These are phyloP conservation scores for Crematogaster levior DNA, from an alignment of 2,888 invertebrate genomes.

Conservation along the genomic window DNA sequence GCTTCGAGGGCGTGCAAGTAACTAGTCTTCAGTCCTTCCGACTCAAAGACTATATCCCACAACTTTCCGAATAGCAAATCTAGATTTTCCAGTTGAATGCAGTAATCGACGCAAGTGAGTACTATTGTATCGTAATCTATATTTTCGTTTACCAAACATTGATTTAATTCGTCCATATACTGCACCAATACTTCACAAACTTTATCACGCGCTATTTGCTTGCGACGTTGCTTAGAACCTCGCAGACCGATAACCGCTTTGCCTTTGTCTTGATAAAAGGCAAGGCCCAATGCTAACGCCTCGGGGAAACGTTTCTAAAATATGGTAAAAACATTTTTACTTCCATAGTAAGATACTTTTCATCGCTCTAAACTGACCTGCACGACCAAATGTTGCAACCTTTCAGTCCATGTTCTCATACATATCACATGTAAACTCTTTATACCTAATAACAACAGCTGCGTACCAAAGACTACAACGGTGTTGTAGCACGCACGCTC, in stretches of 20 bases:
- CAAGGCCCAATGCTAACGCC: slow-evolving; percentile 88
- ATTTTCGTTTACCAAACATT: slow-evolving; percentile 75
- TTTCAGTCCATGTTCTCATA: slow-evolving; percentile 89
- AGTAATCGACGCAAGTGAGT: slow-evolving; percentile 82
- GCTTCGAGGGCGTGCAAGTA: slow-evolving; percentile 90
- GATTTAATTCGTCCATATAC: slow-evolving; percentile 83
- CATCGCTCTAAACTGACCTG: slow-evolving; percentile 82
- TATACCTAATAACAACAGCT: slow-evolving; percentile 90
- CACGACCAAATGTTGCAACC: slow-evolving; percentile 88
- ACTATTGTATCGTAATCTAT: slow-evolving; percentile 79
- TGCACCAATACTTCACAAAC: slow-evolving; percentile 83
- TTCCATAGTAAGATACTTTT: neutral
- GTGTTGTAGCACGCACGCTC: slow-evolving; percentile 93
- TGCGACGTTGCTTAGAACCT: slow-evolving; percentile 86
- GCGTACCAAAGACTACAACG: slow-evolving; percentile 89
- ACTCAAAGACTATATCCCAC: slow-evolving; percentile 87
- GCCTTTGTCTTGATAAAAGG: slow-evolving; percentile 88
- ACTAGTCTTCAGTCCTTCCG: slow-evolving; percentile 88
- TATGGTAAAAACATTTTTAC: slow-evolving; percentile 22
- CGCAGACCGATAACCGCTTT: slow-evolving; percentile 88
- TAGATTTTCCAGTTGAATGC: slow-evolving; percentile 84
- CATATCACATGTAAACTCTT: slow-evolving; percentile 87
- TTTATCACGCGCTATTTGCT: slow-evolving; percentile 85
- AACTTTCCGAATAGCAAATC: slow-evolving; percentile 86
- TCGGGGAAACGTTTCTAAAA: slow-evolving; percentile 87